Evolutionary conservation across 2,797 vertebrate genomes (phyloP), one percentile per base, ranked within the genome.

Genomic region (Odontamblyopus rebecca): DNA sequence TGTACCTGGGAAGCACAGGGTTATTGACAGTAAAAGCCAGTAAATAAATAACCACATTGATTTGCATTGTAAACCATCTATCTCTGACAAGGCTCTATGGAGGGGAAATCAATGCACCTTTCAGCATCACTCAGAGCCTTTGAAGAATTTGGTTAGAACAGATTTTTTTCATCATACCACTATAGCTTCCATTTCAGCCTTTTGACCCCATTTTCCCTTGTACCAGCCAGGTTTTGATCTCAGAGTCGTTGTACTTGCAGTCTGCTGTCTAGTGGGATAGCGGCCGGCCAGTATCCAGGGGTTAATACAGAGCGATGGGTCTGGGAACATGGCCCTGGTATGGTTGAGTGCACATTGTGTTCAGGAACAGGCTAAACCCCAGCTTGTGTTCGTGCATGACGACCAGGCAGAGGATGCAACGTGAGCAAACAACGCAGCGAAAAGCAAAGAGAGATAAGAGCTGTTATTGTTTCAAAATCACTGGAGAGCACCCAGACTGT

Each of bases 261-360:
- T 78, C 56, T 80, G 77, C 73, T 72, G 71, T 76, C 78, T 70
- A 76, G 74, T 64, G 70, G 84, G 79, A 84, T 72, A 72, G 72
- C 74, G 79, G 73, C 80, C 15, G 81, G 80, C 78, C 75, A 59
- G 78, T 54, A 77, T 84, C 75, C 77, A 76, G 83, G 80, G 85
- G 82, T 88, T 92, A 85, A 89, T 87, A 74, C 79, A 74, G 79
- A 83, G 79, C 73, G 81, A 86, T 88, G 80, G 77, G 81, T 86
- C 72, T 73, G 72, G 79, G 82, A 82, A 74, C 81, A 83, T 75
- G 69, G 80, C 80, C 78, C 76, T 44, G 23, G 69, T 56, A 83
- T 66, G 86, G 85, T 79, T 88, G 84, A 86, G 69, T 84, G 86
- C 88, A 90, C 85, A 86, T 86, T 76, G 80, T 38, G 76, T 83